These are phyloP conservation scores for Periplaneta americana DNA, from an alignment of 1,140 invertebrate genomes.

Conservation along the genomic window DNA sequence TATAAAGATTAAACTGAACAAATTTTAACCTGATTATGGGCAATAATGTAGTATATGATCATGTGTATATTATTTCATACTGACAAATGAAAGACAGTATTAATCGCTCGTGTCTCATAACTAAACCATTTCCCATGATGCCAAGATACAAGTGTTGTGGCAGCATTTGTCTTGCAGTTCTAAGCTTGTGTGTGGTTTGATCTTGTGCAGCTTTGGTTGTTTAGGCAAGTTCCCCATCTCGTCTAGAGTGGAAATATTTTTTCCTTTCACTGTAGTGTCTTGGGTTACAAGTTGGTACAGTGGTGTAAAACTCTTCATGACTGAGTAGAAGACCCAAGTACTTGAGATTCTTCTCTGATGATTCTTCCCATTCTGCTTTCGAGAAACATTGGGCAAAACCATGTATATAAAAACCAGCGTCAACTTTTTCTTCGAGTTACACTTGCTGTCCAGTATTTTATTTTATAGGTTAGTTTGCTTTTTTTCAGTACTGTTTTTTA, in stretches of 20 bases:
- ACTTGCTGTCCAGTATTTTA: neutral
- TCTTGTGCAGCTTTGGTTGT: neutral
- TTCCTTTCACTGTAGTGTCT: neutral
- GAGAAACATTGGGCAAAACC: neutral
- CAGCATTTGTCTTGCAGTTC: neutral
- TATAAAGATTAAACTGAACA: no score
- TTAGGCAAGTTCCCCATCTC: neutral
- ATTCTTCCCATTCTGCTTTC: neutral
- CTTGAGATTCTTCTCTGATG: neutral
- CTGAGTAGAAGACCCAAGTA: neutral
- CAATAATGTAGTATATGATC: no score
- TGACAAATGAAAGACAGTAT: no score
- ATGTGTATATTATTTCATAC: no score
- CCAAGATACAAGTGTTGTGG: conserved; percentile 2
- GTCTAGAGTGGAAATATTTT: no score
- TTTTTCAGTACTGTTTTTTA: neutral
- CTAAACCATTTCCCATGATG: conserved; percentile 5
- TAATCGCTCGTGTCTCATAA: no score
- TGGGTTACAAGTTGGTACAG: neutral
- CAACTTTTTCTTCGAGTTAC: neutral
- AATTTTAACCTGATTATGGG: no score
- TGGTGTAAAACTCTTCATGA: neutral
- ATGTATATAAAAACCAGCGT: neutral
- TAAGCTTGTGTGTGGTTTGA: neutral
- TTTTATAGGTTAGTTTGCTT: neutral